Percentiles rank a stretch among this genome's conserved stretches.
phyloP scores from a whole-genome alignment of 2,797 vertebrate genomes.

The Myoxocephalus aenaeus region DNA sequence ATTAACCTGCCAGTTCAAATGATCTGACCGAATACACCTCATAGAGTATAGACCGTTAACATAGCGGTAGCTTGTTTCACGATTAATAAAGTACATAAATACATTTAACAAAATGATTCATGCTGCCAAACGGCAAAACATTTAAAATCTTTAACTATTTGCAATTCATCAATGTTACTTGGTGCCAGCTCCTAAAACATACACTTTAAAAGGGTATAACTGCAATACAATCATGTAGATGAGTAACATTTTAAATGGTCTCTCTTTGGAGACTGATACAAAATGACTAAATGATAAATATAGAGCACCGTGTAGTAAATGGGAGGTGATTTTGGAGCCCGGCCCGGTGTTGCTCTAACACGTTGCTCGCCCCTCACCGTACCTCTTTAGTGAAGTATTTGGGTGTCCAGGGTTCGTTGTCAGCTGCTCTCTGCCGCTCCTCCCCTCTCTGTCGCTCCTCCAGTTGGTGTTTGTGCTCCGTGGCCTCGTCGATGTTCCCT shows the following conservation, averaged over 20 bases:
- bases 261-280: neutral
- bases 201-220: neutral
- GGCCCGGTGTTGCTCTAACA: neutral
- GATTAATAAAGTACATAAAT: neutral
- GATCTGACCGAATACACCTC: neutral
- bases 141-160: neutral
- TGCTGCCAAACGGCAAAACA: neutral
- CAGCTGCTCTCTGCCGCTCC: constrained; percentile 85
- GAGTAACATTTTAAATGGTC: neutral
- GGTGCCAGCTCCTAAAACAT: neutral
- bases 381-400: constrained; percentile 92
- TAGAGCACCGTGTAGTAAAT: neutral
- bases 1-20: neutral
- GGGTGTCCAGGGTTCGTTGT: constrained; percentile 87
- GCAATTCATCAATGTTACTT: too few relatives aligned
- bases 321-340: neutral
- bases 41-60: neutral
- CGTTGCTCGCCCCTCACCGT: neutral
- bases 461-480: constrained; percentile 90
- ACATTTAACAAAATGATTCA: neutral
- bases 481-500: constrained; percentile 90
- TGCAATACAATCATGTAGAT: neutral
- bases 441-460: constrained; percentile 92
- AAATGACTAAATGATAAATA: neutral
- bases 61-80: neutral